Evolutionary conservation across 2,888 invertebrate species (phyloP).

Genomic region (Aporophyla lueneburgensis): DNA sequence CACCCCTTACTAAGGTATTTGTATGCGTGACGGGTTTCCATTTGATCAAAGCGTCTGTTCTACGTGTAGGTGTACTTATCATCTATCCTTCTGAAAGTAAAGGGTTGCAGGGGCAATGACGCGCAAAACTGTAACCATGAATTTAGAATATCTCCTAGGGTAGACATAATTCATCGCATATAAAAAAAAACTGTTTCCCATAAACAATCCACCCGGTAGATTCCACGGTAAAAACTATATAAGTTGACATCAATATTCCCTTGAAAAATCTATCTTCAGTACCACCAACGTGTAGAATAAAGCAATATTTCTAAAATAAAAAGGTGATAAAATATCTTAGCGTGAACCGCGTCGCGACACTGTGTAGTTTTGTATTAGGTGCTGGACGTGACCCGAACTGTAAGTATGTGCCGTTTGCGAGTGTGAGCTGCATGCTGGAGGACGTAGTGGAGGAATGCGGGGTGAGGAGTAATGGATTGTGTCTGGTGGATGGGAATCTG

Average conservation of each 20-base stretch:
- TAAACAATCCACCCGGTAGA: too few species aligned
- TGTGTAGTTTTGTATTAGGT: constrained; percentile 40
- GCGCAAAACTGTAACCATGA: too few species aligned
- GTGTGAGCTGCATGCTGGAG: constrained; percentile 11
- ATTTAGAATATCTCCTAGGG: too few species aligned
- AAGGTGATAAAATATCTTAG: constrained; percentile 30
- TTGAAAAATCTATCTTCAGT: neutral
- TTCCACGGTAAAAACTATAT: neutral
- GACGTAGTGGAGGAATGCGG: neutral
- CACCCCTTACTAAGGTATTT: neutral
- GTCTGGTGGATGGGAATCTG: constrained; percentile 4
- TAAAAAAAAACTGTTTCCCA: too few species aligned
- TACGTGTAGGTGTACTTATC: neutral
- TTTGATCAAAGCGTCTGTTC: neutral
- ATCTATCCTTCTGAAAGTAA: neutral
- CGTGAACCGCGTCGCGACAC: constrained; percentile 25
- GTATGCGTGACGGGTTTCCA: neutral
- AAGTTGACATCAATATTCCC: neutral
- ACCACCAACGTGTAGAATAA: neutral
- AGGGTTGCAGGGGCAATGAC: neutral
- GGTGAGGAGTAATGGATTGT: constrained; percentile 1
- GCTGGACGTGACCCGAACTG: constrained; percentile 41
- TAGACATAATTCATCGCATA: too few species aligned
- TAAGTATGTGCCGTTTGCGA: constrained; percentile 27
- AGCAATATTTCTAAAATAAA: constrained; percentile 35